Base-by-base conservation (phyloP, 2,888 invertebrate species). In the Pachliopta kotzebuea region DNA sequence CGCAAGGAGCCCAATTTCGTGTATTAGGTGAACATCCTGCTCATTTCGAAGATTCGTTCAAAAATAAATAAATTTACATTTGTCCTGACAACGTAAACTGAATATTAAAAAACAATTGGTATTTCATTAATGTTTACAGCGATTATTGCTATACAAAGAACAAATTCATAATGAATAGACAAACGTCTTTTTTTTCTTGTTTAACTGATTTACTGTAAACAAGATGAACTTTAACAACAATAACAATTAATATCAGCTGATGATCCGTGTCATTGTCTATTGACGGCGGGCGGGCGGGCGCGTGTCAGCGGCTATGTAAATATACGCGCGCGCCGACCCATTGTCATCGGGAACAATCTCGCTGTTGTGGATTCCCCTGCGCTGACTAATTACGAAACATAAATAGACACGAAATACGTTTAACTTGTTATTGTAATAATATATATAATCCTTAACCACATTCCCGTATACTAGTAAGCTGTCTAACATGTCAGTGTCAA, bases 321-420 rank as follows among this genome's bases (percentile, higher is more conserved):
- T 82, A 83, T 71, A 62, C 66, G 67, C 71, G 56, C 54, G 23
- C 29, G 57, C 20, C 60, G 56, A 42, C 56, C 71, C 77, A 87
- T 86, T 88, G 87, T 86, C 75, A 69, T 68, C 67, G 69, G 67
- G 73, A 85, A 89, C 88, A 89, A 90, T 88, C 73, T 77, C 73
- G 69, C 37, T 89, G 87, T 88, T 89, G 78, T 85, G 84, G 80
- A 86, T 88, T 82, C 84, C 75, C 79, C 74, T 69, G 66, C 74
- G 78, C 77, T 87, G 86, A 88, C 77, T 85, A 81, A 80, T 72
- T 65, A 63, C 68, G 57, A 68, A 56, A 61, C 59, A 58, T 42
- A 59, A 37, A 58, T 64, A 61, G 60, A 60, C 29, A 21, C 59
- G 56, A 26, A 18, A 24, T 21, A n/a, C 31, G 17, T 62, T 57